Base-by-base conservation (phyloP, 2,113 vertebrate genomes). In the Paracyprichromis sp. region DNA sequence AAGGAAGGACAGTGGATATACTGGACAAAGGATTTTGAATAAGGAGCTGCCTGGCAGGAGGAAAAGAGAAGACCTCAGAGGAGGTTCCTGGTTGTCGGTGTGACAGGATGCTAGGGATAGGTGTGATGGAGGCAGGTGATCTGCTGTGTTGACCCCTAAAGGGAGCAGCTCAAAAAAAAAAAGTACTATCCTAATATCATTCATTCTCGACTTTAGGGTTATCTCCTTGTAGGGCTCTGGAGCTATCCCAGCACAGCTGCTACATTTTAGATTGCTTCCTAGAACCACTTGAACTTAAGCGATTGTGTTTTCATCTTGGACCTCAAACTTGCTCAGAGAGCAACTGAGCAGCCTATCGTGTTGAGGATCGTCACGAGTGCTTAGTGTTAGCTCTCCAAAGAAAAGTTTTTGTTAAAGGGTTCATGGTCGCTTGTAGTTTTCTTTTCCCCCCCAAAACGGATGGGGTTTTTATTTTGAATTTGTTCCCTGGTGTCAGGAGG, bases 401-500 rank as follows among this genome's bases (percentile, higher is more conserved):
- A 29, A 76, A 47, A 5, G 4, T 0, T 19, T 76, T 50, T 19
- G 26, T 76, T 29, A 8, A 76, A 50, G 71, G 7, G 24, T 31
- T 76, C 43, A 50, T 12, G 24, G 16, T 24, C 3, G 1, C 43
- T 31, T 66, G 61, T 38, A 21, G 34, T 13, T 17, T 76, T 14
- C 4, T 40, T 66, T 16, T 0, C 0, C 6, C 40, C 34, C 6
- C 34, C 6, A 6, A 47, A 10, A 76, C 40, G 7, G 40, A 26
- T 73, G 21, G 8, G 38, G 69, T 26, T 73, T 45, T 3, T 19
- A 31, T n/a, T 50, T 47, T 76, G 43, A 76, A 50, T 76, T 43
- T 8, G 24, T 76, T 76, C 1, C 16, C 71, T 50, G 16, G 9
- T 29, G 16, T 76, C 3, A 50, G 71, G 43, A 76, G 43, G 38